Evolutionary conservation across 2,888 invertebrate genomes (phyloP).

Genomic region (Thymelicus lineola): DNA sequence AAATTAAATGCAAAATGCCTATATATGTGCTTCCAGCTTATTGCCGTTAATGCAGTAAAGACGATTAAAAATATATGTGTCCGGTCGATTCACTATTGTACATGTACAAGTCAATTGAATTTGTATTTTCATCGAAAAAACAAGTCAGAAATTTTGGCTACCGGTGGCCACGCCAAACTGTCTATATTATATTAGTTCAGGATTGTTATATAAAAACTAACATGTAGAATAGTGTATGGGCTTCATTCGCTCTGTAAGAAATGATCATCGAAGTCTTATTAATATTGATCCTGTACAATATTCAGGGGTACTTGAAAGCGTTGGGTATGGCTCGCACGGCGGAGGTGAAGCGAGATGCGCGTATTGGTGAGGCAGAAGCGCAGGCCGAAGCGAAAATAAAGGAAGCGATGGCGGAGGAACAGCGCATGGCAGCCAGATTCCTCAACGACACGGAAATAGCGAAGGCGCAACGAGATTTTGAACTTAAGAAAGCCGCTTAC

Average conservation of each 20-base stretch:
- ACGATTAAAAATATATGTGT: too few species aligned
- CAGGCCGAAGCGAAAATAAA: slow-evolving; percentile 96
- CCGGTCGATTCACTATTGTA: too few species aligned
- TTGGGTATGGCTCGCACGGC: slow-evolving; percentile 98
- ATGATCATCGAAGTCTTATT: not conserved
- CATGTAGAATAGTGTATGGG: slow-evolving; percentile 1
- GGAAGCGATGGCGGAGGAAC: slow-evolving; percentile 98
- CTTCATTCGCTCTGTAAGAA: not conserved
- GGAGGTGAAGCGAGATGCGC: slow-evolving; percentile 97
- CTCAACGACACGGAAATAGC: slow-evolving; percentile 98
- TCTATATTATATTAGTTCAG: too few species aligned
- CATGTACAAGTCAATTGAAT: too few species aligned
- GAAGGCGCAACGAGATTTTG: slow-evolving; percentile 98
- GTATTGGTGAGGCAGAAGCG: slow-evolving; percentile 99
- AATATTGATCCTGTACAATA: not conserved
- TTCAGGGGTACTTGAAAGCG: slow-evolving; percentile 95
- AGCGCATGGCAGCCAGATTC: slow-evolving; percentile 97
- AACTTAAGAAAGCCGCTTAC: slow-evolving; percentile 98
- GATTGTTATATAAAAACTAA: too few species aligned
- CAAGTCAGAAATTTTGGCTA: too few species aligned
- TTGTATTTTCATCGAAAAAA: too few species aligned
- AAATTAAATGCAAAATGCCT: too few species aligned
- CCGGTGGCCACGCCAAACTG: too few species aligned
- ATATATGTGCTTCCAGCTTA: too few species aligned
- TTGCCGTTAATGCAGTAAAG: too few species aligned